Evolutionary conservation across 2,113 vertebrate genomes (phyloP), one percentile per base, ranked within the genome.

Genomic region (Tychaedon coryphoeus): DNA sequence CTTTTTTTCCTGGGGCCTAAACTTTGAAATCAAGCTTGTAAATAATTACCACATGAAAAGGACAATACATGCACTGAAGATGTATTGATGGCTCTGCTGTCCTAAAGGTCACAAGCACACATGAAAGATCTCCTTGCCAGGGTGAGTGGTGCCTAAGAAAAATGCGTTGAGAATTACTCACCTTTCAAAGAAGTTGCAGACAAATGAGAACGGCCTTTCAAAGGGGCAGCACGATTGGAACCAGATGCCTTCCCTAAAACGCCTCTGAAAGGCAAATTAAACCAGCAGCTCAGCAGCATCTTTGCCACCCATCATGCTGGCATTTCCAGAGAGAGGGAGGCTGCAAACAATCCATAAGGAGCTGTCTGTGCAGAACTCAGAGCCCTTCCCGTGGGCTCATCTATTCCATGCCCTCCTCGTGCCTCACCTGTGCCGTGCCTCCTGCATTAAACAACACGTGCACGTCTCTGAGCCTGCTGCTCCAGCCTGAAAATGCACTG

Each of bases 41-140:
- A 95, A 90, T 75, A 91, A 90, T 91, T 53, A 72, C 48, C 15
- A 34, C 11, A 18, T 38, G 77, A 53, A 36, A 54, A 87, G 80
- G 54, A 48, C 42, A 66, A 67, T 29, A 31, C 14, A 22, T 23
- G 19, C 34, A 43, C 43, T 9, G 23, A 85, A 79, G 90, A 93
- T 61, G 19, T 51, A 94, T 76, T 0, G 4, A 90, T 34, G 47
- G 34, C 42, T 54, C 29, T 78, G 86, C 40, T 89, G 89, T 91
- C 93, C 86, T 72, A 96, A 95, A 95, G 90, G 93, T 85, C 92
- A 83, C 25, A 54, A 86, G 54, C 40, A 38, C 7, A 74, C 51
- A 64, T 43, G 40, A 92, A 91, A 84, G 83, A 92, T 92, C 65
- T 90, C 60, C 50, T 91, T 81, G 36, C 66, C 51, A 56, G 33